Evolutionary conservation across 1,140 invertebrate species (phyloP).

Genomic region (Orchestia grillus): DNA sequence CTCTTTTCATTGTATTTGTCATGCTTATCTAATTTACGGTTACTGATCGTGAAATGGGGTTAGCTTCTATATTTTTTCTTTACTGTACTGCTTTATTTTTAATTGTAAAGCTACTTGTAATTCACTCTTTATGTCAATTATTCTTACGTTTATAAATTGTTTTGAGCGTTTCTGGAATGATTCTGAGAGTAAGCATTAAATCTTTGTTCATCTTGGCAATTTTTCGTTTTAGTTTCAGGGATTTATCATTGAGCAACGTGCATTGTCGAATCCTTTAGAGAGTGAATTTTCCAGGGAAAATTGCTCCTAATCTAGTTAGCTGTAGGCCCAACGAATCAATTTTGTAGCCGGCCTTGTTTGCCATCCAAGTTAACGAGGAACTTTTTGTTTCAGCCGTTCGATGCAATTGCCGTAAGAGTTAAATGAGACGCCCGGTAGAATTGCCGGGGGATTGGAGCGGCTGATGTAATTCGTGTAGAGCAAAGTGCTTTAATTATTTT

Average conservation of each 20-base stretch:
- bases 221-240: not conserved
- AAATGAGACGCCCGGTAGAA: slow-evolving; percentile 21
- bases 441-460: slow-evolving; percentile 46
- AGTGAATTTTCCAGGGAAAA: not conserved
- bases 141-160: not conserved
- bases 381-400: not conserved
- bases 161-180: not conserved
- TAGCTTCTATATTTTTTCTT: not conserved
- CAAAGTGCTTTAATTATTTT: slow-evolving; percentile 56
- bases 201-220: not conserved
- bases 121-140: not conserved
- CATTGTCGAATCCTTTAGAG: not conserved
- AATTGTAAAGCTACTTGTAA: not conserved
- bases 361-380: slow-evolving; percentile 43
- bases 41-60: not conserved
- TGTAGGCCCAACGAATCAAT: slow-evolving; percentile 3
- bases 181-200: not conserved
- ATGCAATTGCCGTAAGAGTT: slow-evolving; percentile 52
- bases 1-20: not conserved
- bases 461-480: slow-evolving; percentile 55
- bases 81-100: not conserved
- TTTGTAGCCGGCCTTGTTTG: slow-evolving; percentile 28
- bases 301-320: not conserved
- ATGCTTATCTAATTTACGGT: not conserved
- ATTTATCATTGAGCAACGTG: not conserved